Base-by-base conservation (phyloP, 1,140 invertebrate species). In the Condylostylus longicornis region DNA sequence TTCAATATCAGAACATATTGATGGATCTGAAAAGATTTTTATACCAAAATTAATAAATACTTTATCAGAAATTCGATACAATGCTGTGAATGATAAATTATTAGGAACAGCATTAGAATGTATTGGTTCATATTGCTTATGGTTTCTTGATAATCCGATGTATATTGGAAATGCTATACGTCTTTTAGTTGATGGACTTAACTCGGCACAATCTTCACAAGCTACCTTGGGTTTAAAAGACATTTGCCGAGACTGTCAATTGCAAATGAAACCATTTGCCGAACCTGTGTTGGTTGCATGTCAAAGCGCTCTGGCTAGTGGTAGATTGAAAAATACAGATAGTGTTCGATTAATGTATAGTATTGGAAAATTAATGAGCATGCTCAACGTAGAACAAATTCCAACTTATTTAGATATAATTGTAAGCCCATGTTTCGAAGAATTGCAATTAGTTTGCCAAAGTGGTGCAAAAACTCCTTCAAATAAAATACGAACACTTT, bases 191-290 rank as follows among this genome's bases (percentile, higher is more conserved):
- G 71, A 75, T 33, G 75, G 67, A 21, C 65, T 83, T 2, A 76
- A 76, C 44, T 59, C 71, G 1, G 70, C 80, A 13, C 72, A 82
- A n/a, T 70, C 80, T 1, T 69, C 74, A 2, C 68, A 75, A 35
- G 84, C 87, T 1, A 89, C 86, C 9, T 74, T 90, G 58, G 85
- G 88, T 3, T 63, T 93, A 1, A 86, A 87, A 51, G 86, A 90
- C 46, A 70, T 93, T 17, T 77, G 79, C 3, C 64, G 75, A 14
- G 84, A 88, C 52, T 89, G 85, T 53, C 69, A 72, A 39, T 53
- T 69, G 5, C 70, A 75, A 50, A 63, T 93, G 17, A 65, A 70
- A 29, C 78, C 80, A 0, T 79, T 77, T 45, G 78, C 80, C 0
- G 71, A 71, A 35, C 70, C 77, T 38, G 72, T 87, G 31, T 63